These are phyloP conservation scores for Phthorimaea operculella DNA, from an alignment of 1,140 invertebrate genomes.

Conservation along the genomic window DNA sequence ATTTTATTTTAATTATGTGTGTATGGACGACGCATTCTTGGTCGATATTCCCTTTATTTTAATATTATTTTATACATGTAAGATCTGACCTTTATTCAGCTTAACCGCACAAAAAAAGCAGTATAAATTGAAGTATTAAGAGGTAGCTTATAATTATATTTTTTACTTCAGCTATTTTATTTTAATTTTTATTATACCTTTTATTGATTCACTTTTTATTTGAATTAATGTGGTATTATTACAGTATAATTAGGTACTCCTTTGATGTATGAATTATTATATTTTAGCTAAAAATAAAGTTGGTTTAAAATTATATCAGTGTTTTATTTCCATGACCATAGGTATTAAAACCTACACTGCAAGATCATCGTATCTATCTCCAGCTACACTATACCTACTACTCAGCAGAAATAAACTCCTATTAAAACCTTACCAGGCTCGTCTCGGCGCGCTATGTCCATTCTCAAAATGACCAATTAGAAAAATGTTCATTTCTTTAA, in stretches of 20 bases:
- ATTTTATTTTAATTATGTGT: too few relatives aligned
- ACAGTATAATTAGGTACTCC: conserved; percentile 59
- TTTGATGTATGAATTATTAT: conserved; percentile 68
- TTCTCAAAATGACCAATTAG: too few relatives aligned
- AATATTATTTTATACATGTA: conserved; percentile 21
- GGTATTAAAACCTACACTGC: too few relatives aligned
- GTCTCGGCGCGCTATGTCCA: too few relatives aligned
- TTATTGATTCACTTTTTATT: conserved; percentile 18
- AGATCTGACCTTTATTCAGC: conserved; percentile 33
- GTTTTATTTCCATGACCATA: conserved; percentile 32
- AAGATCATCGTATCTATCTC: too few relatives aligned
- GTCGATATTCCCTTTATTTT: not conserved
- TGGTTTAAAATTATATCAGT: conserved; percentile 56
- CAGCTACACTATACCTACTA: too few relatives aligned
- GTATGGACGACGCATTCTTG: too few relatives aligned
- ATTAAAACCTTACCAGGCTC: too few relatives aligned
- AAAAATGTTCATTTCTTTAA: too few relatives aligned
- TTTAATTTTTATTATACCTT: conserved; percentile 32
- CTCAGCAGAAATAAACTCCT: too few relatives aligned
- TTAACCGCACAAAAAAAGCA: not conserved
- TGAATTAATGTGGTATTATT: conserved; percentile 43
- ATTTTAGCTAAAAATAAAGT: conserved; percentile 69
- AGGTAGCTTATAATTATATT: conserved; percentile 43
- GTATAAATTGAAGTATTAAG: too few relatives aligned
- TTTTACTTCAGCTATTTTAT: conserved; percentile 29